phyloP scores from a whole-genome alignment of 2,113 vertebrate species.

The Eonycteris spelaea region DNA sequence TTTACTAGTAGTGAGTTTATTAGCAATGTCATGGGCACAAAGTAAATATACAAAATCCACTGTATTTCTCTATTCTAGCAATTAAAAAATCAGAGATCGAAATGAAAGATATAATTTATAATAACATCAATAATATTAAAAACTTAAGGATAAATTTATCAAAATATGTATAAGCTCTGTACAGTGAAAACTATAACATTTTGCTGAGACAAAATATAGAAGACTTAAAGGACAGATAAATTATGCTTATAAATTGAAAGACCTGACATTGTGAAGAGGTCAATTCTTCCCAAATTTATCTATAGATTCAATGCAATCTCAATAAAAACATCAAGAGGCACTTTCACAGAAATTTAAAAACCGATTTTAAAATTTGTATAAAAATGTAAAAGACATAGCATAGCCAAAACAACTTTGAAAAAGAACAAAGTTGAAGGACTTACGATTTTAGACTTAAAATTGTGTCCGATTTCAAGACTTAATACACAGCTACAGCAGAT shows the following conservation, averaged over 20 bases:
- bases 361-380: neutral
- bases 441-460: too few relatives aligned
- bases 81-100: neutral
- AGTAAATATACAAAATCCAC: neutral
- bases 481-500: neutral
- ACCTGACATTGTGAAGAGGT: neutral
- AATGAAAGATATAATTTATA: neutral
- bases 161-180: neutral
- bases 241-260: neutral
- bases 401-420: neutral
- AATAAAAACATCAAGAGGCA: neutral
- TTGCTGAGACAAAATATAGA: neutral
- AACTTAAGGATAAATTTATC: neutral
- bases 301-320: neutral
- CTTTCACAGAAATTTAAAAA: neutral
- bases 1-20: neutral
- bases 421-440: neutral
- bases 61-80: neutral
- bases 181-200: neutral
- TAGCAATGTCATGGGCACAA: neutral
- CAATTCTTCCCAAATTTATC: neutral
- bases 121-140: neutral
- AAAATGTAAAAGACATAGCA: neutral
- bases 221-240: neutral
- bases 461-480: neutral